Evolutionary conservation across 2,888 invertebrate genomes (phyloP), one percentile per base, ranked within the genome.

Genomic region (Branchinecta sandiegonensis): DNA sequence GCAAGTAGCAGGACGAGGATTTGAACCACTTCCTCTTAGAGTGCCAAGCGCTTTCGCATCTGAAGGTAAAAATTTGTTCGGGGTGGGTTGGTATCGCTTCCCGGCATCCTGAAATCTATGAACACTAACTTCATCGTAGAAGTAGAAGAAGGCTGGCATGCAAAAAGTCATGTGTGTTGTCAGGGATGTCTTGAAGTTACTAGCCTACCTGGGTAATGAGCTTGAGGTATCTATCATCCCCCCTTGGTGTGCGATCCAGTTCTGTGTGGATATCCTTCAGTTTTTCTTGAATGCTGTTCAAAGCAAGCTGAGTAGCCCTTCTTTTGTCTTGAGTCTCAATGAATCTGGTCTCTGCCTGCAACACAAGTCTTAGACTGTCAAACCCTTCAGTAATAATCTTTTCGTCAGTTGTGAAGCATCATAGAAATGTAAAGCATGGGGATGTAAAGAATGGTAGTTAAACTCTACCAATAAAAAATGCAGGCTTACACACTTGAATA

Each of bases 171-270:
- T 37, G 37, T 37, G 2, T 6, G 37, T 6, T 37, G 37, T 3
- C 37, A 37, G 37, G 37, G 37, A 37, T 37, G 6, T 37, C 3
- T 37, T 37, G 37, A 37, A 37, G 37, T 37, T 37, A 6, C 37
- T 37, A 37, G 37, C 37, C 71, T 79, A 75, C 88, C 74, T 86
- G 84, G 1, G 85, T 88, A 72, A 90, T 84, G 2, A 90, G 78
- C 65, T 85, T 83, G 69, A 90, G 78, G 76, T 88, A 91, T 71
- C 84, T 82, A 71, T 89, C 86, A 70, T 90, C 89, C 5, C 88
- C 88, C 71, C 90, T 82, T 75, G 84, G 84, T 0, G 86, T 86
- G 75, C 86, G 85, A 73, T 89, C 88, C 77, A 90, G 81, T 74
- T 90, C 88, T 0, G 83, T 82, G 73, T 88, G 86, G 0, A 91